Percentiles rank a stretch among this genome's conserved stretches.
Evolutionary conservation across 2,797 vertebrate genomes (phyloP).

Genomic region (Crocodylus rhombifer): DNA sequence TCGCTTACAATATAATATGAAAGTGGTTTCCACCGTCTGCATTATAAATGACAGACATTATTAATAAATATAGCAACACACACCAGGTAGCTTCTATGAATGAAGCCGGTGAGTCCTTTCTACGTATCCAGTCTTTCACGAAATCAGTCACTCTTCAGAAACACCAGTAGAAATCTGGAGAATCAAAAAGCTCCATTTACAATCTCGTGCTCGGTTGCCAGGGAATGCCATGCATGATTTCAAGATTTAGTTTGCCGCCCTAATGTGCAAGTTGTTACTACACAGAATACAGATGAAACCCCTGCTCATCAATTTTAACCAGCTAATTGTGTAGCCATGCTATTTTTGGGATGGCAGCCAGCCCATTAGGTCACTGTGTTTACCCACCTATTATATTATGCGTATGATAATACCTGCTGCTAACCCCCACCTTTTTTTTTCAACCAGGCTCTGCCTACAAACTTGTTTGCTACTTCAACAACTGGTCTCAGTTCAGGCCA

Average conservation of each 20-base stretch:
- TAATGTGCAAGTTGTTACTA: background rate
- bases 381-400: background rate
- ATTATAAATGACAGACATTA: background rate
- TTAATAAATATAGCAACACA: background rate
- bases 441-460: slow-evolving; percentile 73
- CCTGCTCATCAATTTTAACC: background rate
- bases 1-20: background rate
- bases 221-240: background rate
- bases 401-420: no score
- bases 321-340: background rate
- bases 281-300: background rate
- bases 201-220: background rate
- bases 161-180: background rate
- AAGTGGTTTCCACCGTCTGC: background rate
- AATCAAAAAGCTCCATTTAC: background rate
- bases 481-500: slow-evolving; percentile 85
- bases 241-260: background rate
- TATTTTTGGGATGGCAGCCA: background rate
- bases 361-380: background rate
- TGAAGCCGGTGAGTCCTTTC: background rate
- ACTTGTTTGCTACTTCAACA: slow-evolving; percentile 85
- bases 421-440: background rate
- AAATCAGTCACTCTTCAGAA: background rate
- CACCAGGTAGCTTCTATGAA: background rate
- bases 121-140: background rate